phyloP scores from a whole-genome alignment of 2,113 vertebrate genomes.

The Rallus limicola region DNA sequence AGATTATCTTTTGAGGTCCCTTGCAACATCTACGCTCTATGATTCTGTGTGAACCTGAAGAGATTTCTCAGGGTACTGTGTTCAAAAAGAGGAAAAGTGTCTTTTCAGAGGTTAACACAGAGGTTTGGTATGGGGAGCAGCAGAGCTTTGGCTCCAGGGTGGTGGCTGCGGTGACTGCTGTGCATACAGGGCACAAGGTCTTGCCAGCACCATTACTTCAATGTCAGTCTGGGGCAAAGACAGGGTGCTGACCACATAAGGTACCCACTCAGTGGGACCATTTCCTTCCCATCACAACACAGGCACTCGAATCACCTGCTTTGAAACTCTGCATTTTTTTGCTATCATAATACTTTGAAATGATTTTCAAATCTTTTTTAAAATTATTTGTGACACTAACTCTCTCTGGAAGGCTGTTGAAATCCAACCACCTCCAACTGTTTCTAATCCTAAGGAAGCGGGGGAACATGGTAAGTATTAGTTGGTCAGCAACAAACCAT shows the following conservation, averaged over 20 bases:
- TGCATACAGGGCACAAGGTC: fast-evolving
- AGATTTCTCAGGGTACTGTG: background rate
- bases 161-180: fast-evolving
- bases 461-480: no score
- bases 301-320: no score
- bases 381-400: background rate
- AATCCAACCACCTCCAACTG: background rate
- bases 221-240: background rate
- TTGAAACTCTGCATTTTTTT: background rate
- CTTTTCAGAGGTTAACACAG: background rate
- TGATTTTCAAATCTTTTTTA: background rate
- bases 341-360: background rate
- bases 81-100: fast-evolving
- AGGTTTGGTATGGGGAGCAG: fast-evolving
- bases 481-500: no score
- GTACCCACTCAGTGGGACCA: background rate
- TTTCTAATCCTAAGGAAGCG: background rate
- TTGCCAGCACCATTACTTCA: background rate
- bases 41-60: background rate
- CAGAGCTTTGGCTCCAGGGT: background rate
- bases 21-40: no score
- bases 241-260: fast-evolving
- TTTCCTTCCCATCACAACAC: background rate
- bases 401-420: background rate
- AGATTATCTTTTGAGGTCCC: no score